Evolutionary conservation across 2,888 invertebrate genomes (phyloP).

Genomic region (Sisyra nigra): DNA sequence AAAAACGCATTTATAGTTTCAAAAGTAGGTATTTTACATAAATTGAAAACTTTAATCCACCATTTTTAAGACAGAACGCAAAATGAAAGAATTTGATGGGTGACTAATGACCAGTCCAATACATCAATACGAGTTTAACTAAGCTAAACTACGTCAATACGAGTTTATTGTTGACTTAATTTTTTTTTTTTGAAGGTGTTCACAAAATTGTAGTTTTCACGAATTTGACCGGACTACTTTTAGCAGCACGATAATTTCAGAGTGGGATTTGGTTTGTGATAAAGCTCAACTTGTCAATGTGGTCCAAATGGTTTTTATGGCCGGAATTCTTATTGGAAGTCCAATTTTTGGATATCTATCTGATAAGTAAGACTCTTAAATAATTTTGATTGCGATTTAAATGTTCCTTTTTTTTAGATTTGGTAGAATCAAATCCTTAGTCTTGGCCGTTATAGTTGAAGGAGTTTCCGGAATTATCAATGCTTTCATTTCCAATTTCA

Average conservation of each 20-base stretch:
- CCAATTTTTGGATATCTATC: constrained; percentile 15
- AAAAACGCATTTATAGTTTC: no score
- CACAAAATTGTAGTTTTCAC: constrained; percentile 13
- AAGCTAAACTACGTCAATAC: no score
- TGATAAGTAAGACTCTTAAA: constrained; percentile 24
- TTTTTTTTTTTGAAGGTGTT: constrained; percentile 6
- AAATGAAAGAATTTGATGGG: no score
- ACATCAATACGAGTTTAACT: no score
- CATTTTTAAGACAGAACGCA: no score
- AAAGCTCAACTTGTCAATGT: constrained; percentile 34
- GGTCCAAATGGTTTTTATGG: constrained; percentile 36
- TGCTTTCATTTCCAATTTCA: constrained; percentile 42
- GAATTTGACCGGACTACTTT: constrained; percentile 35
- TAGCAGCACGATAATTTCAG: constrained; percentile 36
- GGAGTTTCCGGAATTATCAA: constrained; percentile 46
- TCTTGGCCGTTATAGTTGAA: constrained; percentile 23
- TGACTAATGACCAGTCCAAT: no score
- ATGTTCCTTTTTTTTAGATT: neutral
- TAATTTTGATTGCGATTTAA: neutral
- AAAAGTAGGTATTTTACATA: no score
- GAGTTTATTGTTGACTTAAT: no score
- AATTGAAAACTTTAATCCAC: no score
- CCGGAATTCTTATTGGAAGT: constrained; percentile 37
- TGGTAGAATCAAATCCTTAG: neutral
- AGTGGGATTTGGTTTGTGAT: constrained; percentile 45